Evolutionary conservation across 2,113 vertebrate species (phyloP).

Genomic region (Gyps fulvus): DNA sequence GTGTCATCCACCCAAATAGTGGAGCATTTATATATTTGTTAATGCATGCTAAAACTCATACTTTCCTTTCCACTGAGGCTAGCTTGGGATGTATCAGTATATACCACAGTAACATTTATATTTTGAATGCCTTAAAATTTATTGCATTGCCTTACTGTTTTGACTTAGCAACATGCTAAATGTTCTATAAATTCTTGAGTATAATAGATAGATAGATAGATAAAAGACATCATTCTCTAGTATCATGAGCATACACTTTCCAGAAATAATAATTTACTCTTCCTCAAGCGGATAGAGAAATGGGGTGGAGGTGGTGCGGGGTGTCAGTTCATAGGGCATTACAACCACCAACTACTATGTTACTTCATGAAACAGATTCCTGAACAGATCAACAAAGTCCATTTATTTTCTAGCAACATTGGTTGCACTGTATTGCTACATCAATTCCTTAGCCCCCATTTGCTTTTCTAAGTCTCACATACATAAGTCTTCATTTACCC

Average conservation of each 20-base stretch:
- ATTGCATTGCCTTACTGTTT: neutral
- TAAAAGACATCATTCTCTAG: neutral
- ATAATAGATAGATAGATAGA: neutral
- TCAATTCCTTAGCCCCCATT: neutral
- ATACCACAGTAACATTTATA: neutral
- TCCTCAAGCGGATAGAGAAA: neutral
- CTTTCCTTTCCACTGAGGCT: neutral
- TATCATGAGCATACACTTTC: neutral
- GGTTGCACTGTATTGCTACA: neutral
- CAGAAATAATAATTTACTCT: neutral
- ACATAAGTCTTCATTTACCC: neutral
- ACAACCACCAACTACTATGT: neutral
- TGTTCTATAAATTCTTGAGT: neutral
- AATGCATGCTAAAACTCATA: neutral
- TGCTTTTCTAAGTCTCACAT: neutral
- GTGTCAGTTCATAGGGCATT: neutral
- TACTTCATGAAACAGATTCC: neutral
- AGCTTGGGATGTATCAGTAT: neutral
- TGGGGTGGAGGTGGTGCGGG: accelerated
- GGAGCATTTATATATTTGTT: neutral
- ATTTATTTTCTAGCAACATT: neutral
- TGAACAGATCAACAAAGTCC: neutral
- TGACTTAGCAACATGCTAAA: neutral
- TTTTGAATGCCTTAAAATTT: neutral
- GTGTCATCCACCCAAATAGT: neutral